phyloP scores from a whole-genome alignment of 2,797 vertebrate genomes.

The Gorsachius magnificus region DNA sequence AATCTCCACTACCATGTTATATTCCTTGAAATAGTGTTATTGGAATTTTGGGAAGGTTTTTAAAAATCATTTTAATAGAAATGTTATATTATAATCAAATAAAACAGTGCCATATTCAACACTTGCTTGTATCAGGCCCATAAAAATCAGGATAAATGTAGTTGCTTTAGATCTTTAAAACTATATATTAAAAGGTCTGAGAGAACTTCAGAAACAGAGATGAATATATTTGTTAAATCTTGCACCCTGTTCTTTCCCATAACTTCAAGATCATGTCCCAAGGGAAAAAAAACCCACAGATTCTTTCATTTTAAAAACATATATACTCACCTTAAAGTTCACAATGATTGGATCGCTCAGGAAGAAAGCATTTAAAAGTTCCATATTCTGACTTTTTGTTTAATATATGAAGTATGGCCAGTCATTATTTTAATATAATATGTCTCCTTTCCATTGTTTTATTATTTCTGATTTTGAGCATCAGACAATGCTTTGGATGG shows the following conservation, averaged over 20 bases:
- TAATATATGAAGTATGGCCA: not conserved
- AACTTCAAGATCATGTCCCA: not conserved
- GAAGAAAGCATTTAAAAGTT: not conserved
- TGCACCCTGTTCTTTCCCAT: not conserved
- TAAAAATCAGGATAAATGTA: slow-evolving; percentile 31
- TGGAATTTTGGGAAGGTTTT: slow-evolving; percentile 68
- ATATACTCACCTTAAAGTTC: not conserved
- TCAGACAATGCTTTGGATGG: not conserved
- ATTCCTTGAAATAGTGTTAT: slow-evolving; percentile 53
- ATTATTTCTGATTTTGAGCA: slow-evolving; percentile 10
- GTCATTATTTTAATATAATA: not conserved
- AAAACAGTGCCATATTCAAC: not conserved
- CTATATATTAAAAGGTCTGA: slow-evolving; percentile 18
- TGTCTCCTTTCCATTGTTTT: not conserved
- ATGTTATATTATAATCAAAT: slow-evolving; percentile 43
- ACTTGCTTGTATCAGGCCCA: not conserved
- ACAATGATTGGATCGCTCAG: not conserved
- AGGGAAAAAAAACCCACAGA: not conserved
- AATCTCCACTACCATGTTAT: slow-evolving; percentile 51
- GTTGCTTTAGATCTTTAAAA: not conserved
- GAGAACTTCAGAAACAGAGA: slow-evolving; percentile 37
- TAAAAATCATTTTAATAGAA: slow-evolving; percentile 65
- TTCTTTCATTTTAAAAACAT: not conserved
- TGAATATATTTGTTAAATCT: slow-evolving; percentile 20
- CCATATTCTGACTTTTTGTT: not conserved